Base-by-base conservation (phyloP, 2,888 invertebrate genomes). In the Hololepta plana region DNA sequence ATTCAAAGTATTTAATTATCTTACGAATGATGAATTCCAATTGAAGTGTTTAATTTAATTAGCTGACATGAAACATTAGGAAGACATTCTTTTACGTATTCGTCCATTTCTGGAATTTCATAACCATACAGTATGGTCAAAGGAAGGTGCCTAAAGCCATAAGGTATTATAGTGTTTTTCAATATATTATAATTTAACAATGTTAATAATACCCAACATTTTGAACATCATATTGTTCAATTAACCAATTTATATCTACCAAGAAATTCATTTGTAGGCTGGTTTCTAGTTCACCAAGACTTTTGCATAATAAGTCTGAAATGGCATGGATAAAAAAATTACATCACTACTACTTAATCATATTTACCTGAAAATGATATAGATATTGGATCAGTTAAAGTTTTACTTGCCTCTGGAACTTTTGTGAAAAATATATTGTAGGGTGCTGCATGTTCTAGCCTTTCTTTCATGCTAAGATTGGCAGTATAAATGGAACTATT, bases 231-330 rank as follows among this genome's bases (percentile, higher is more conserved):
- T 91, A 91, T 41, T 90, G 85, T 0, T 81, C 73, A 29, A 87
- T 57, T 0, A 93, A 51, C 88, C 90, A 95, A 2, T 75, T 76
- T 6, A 84, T 62, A 40, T 93, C 88, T 19, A 90, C 76, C 80
- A 91, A 84, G 43, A 85, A 93, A 52, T 87, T 93, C 13, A 93
- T 76, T 55, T 93, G 85, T n/a, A 81, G 53, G 0, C 75, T 74
- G 21, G 66, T 63, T 37, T 72, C 71, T 4, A 87, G 53, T 30
- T 70, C 67, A 0, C 85, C 85, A 3, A 85, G 55, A 44, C 79
- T 79, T 4, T 60, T 60, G 41, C 84, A 81, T 3, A 85, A 51
- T n/a, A 85, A 61, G 54, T 85, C 84, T 65, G 58, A 10, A 53
- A 58, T 27, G 59, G 12, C 51, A 57, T 29, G 32, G 34, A 31